Evolutionary conservation across 2,797 vertebrate genomes (phyloP).

Genomic region (Periophthalmus magnuspinnatus): DNA sequence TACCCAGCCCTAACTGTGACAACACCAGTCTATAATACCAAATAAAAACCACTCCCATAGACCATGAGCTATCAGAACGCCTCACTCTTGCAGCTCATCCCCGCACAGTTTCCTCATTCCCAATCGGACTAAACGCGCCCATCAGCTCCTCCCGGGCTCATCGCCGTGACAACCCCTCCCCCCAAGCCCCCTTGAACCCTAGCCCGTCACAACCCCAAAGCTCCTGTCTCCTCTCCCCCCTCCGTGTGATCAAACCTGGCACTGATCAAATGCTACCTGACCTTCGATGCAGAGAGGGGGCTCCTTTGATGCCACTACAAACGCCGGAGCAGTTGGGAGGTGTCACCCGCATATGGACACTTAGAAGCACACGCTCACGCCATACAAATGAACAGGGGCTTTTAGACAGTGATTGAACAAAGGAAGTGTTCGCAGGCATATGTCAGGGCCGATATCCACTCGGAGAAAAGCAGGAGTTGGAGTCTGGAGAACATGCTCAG

Average conservation of each 20-base stretch:
- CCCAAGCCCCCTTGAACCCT: slow-evolving; percentile 41
- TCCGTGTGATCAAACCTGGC: slow-evolving; percentile 76
- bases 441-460: slow-evolving; percentile 64
- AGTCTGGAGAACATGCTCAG: slow-evolving; percentile 60
- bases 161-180: slow-evolving; percentile 64
- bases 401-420: slow-evolving; percentile 67
- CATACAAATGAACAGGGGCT: slow-evolving; percentile 43
- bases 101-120: slow-evolving; percentile 50
- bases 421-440: slow-evolving; percentile 59
- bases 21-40: background rate
- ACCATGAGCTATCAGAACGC: slow-evolving; percentile 61
- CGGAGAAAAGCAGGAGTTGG: slow-evolving; percentile 32
- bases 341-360: slow-evolving; percentile 54
- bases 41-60: slow-evolving; percentile 8
- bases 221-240: slow-evolving; percentile 53
- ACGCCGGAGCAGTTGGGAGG: slow-evolving; percentile 64
- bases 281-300: slow-evolving; percentile 53
- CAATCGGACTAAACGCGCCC: slow-evolving; percentile 59
- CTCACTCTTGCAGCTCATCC: slow-evolving; percentile 58
- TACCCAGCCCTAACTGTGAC: no score
- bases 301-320: slow-evolving; percentile 82
- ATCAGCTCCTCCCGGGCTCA: slow-evolving; percentile 64
- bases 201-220: slow-evolving; percentile 75
- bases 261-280: slow-evolving; percentile 78
- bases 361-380: slow-evolving; percentile 34